Conservation (phyloP, 2,113 vertebrate species). For the Solea senegalensis region DNA sequence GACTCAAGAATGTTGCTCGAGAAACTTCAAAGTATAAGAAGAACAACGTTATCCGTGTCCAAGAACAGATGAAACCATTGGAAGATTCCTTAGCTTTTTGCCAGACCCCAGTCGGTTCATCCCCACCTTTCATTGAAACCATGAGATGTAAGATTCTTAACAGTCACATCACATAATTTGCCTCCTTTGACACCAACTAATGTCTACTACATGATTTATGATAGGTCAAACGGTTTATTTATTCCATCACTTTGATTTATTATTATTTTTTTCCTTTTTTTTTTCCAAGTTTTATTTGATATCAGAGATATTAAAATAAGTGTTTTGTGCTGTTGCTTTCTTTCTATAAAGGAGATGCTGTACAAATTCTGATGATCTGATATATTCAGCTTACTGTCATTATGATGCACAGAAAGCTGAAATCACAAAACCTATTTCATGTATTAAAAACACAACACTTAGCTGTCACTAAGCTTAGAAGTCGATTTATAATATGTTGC, state of each 20-base stretch:
- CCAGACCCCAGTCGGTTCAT: conserved; percentile 41
- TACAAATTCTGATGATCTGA: background rate
- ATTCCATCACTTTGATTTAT: conserved; percentile 1
- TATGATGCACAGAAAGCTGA: too few relatives aligned
- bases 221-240: conserved; percentile 3
- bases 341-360: background rate
- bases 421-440: too few relatives aligned
- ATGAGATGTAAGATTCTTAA: conserved; percentile 86
- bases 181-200: conserved; percentile 21
- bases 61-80: conserved; percentile 38
- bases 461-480: too few relatives aligned
- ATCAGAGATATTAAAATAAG: too few relatives aligned
- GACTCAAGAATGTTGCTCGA: conserved; percentile 9
- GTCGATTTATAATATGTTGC: too few relatives aligned
- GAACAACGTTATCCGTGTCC: conserved; percentile 23
- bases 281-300: too few relatives aligned
- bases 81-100: conserved; percentile 54
- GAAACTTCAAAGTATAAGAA: conserved; percentile 37
- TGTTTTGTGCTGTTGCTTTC: too few relatives aligned
- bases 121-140: conserved; percentile 78
- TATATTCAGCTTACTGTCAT: too few relatives aligned
- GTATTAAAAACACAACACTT: too few relatives aligned
- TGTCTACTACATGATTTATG: conserved; percentile 26
- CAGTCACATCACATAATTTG: conserved; percentile 42
- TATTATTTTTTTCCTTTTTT: background rate